Evolutionary conservation across 2,113 vertebrate species (phyloP), one percentile per base, ranked within the genome.

Genomic region (Mormyrus iriodes): DNA sequence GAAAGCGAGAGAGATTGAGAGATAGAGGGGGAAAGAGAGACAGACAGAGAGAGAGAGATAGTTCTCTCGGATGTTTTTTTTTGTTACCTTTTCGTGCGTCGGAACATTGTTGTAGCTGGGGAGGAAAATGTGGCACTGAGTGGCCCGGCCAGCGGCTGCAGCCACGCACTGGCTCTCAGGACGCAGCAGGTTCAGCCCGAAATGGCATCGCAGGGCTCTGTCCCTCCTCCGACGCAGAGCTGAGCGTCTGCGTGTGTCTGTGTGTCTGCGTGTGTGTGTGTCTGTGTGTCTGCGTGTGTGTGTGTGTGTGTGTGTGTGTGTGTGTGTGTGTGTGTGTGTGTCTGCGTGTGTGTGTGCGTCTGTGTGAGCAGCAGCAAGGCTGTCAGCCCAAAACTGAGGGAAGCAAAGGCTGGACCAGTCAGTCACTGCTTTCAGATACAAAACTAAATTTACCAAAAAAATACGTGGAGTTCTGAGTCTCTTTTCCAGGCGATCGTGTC

Each of bases 71-170:
- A 39, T 42, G 73, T 19, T 21, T 58, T 76, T 91, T 90, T 89
- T 51, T 88, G 4, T 95, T 96, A 96, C 96, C 96, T 96, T 94
- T 96, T 96, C 87, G 95, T 95, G 90, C 96, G 95, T 93, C 96
- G 96, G 92, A 97, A 96, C 96, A 97, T 96, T 95, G 95, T 92
- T 94, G 90, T 92, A 89, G 53, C 89, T 90, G 90, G 90, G 87
- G 92, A 84, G 44, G 24, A 48, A 82, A 84, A 10, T 88, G 88
- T 91, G 93, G 93, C 93, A 93, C 92, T 92, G 89, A 93, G 92
- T 90, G 93, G 92, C 93, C 91, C 93, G 93, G 93, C 91, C 92
- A 92, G 93, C 91, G 89, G 92, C 94, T 69, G 90, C 89, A 88
- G 90, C 49, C 91, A 61, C 90, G 69, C 88, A 90, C 83, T 84